phyloP scores from a whole-genome alignment of 2,888 invertebrate genomes.

The Hylaea fasciaria region DNA sequence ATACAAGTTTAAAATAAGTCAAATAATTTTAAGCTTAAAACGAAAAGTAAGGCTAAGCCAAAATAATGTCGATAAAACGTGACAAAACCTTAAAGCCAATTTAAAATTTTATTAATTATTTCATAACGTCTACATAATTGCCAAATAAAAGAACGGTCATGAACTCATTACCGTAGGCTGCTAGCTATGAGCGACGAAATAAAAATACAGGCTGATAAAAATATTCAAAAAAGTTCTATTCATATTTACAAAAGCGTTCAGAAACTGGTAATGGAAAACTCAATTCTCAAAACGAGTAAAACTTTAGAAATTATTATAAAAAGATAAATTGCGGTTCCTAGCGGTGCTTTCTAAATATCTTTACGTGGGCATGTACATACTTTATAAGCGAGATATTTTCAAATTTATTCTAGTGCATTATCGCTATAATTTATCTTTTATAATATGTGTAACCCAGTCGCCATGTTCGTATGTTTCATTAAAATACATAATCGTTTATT shows the following conservation, averaged over 20 bases:
- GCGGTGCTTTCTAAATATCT: constrained; percentile 32
- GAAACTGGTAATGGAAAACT: constrained; percentile 69
- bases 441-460: constrained; percentile 52
- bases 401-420: constrained; percentile 54
- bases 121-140: constrained; percentile 62
- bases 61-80: constrained; percentile 56
- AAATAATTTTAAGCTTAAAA: constrained; percentile 53
- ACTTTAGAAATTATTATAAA: constrained; percentile 39
- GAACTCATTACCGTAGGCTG: constrained; percentile 31
- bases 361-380: constrained; percentile 47
- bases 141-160: constrained; percentile 57
- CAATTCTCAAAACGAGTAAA: constrained; percentile 59
- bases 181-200: constrained; percentile 65
- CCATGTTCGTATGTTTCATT: constrained; percentile 54
- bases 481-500: constrained; percentile 42
- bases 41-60: constrained; percentile 65
- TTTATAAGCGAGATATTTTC: constrained; percentile 52
- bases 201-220: too few relatives aligned
- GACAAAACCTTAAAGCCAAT: constrained; percentile 44
- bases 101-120: constrained; percentile 33
- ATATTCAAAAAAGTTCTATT: constrained; percentile 66
- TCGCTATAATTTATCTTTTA: constrained; percentile 59
- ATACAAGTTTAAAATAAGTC: constrained; percentile 22
- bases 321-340: constrained; percentile 18
- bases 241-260: constrained; percentile 70